A percentile compares a stretch with the other conserved stretches of the same genome.
Evolutionary conservation across 1,140 invertebrate genomes (phyloP).

Genomic region (Drosophila asahinai): DNA sequence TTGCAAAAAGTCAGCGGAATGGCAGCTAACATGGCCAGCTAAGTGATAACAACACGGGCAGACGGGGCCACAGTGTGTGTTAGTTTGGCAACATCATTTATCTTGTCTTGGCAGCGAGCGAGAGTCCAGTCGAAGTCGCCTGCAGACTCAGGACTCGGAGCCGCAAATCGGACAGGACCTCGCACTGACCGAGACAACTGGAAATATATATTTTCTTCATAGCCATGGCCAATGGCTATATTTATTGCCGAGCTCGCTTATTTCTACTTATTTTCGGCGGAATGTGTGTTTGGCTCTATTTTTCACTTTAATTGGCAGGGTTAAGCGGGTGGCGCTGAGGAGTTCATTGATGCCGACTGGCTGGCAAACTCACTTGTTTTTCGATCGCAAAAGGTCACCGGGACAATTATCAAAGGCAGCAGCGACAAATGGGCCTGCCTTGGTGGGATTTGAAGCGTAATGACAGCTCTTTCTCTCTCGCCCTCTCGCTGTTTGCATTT

Average conservation of each 20-base stretch:
- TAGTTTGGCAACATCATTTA: constrained; percentile 75
- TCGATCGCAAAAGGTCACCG: constrained; percentile 62
- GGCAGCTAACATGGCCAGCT: constrained; percentile 59
- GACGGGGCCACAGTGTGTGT: constrained; percentile 16
- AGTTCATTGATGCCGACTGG: constrained; percentile 55
- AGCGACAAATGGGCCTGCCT: constrained; percentile 28
- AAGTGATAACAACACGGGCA: constrained; percentile 48
- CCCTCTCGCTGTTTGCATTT: constrained; percentile 40
- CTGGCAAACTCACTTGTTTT: constrained; percentile 47
- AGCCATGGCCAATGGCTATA: constrained; percentile 58
- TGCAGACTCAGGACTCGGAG: constrained; percentile 29
- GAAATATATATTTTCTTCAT: constrained; percentile 44
- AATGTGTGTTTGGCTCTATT: constrained; percentile 52
- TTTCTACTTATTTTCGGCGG: constrained; percentile 22
- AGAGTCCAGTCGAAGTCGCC: constrained; percentile 45
- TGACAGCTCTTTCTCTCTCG: constrained; percentile 31
- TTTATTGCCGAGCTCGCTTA: constrained; percentile 69
- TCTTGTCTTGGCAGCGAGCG: constrained; percentile 56
- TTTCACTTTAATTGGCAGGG: constrained; percentile 81
- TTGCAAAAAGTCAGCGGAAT: constrained; percentile 63
- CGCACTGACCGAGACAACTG: constrained; percentile 44
- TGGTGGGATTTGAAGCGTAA: constrained; percentile 40
- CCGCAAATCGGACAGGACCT: constrained; percentile 39
- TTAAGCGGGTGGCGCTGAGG: constrained; percentile 52
- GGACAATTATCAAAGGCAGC: constrained; percentile 64